Base-by-base conservation (phyloP, 2,113 vertebrate genomes). In the Equus przewalskii region DNA sequence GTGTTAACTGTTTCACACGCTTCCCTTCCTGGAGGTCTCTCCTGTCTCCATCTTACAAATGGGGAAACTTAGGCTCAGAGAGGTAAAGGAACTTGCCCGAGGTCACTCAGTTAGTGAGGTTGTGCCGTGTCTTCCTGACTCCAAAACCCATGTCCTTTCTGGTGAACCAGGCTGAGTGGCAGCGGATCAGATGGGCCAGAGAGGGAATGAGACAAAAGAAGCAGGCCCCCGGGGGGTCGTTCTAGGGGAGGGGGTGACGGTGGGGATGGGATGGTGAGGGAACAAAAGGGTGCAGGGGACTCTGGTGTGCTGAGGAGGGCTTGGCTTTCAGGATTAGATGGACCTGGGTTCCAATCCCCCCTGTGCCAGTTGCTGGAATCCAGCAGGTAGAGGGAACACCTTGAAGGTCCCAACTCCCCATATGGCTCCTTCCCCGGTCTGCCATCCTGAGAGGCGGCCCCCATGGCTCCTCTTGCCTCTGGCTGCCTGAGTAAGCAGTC, bases 21-120 rank as follows among this genome's bases (percentile, higher is more conserved):
- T 26, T 84, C 36, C 1, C 16, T 54, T 56, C 67, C 16, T 1
- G 3, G 14, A 67, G 49, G n/a, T 30, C 30, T 44, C 30, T 28
- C 64, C n/a, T 5, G 16, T 75, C 62, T 75, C 19, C 28, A 11
- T 62, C 64, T 33, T 49, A 30, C 30, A 94, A 4, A 19, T 7
- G 92, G 96, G 96, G 96, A 98, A 98, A 97, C 92, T 81, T 97
- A 98, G 97, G 97, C 96, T 95, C 86, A 76, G 95, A 72, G 80
- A 70, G 88, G 83, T 78, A 91, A 88, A 96, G 69, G 18, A 33
- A 54, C 51, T 72, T 58, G 54, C 79, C 81, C 30, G 6, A 18
- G 28, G 18, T 75, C 11, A 5, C 41, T 58, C 28, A 64, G 82
- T 44, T 8, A 22, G 67, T n/a, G 1, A 91, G 67, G 13, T 3